These are phyloP conservation scores for Drosophila pruinosa DNA, from an alignment of 1,140 invertebrate genomes.

Conservation along the genomic window DNA sequence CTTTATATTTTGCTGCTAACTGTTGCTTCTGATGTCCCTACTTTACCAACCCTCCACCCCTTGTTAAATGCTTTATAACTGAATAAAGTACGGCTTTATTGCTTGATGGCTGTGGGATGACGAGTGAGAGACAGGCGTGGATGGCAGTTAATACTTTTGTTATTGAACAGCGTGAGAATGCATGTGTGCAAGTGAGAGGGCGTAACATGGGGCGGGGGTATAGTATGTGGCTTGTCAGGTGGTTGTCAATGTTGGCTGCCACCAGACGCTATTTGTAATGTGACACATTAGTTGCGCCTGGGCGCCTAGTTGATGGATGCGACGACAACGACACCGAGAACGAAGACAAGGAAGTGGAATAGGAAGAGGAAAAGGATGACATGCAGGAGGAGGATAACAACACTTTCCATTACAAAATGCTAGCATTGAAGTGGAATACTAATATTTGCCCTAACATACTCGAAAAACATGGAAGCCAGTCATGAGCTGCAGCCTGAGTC, in stretches of 20 bases:
- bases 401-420: constrained; percentile 80
- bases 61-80: constrained; percentile 40
- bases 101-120: constrained; percentile 51
- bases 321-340: constrained; percentile 30
- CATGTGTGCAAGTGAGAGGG: background rate
- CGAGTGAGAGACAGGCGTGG: constrained; percentile 9
- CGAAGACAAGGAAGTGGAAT: background rate
- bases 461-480: constrained; percentile 63
- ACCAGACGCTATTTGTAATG: constrained; percentile 67
- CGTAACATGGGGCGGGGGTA: background rate
- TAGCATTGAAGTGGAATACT: constrained; percentile 78
- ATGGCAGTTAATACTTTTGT: constrained; percentile 66
- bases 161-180: constrained; percentile 54
- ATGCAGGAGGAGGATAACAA: constrained; percentile 29
- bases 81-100: constrained; percentile 67
- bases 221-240: constrained; percentile 3
- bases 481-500: constrained; percentile 3
- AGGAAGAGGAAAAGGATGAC: background rate
- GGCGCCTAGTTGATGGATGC: constrained; percentile 66
- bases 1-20: constrained; percentile 17
- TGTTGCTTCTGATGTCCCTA: constrained; percentile 20
- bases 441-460: constrained; percentile 76
- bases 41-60: no score
- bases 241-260: background rate
- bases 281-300: constrained; percentile 74